Base-by-base conservation (phyloP, 2,888 invertebrate genomes). In the Flabesymbios commensalis region DNA sequence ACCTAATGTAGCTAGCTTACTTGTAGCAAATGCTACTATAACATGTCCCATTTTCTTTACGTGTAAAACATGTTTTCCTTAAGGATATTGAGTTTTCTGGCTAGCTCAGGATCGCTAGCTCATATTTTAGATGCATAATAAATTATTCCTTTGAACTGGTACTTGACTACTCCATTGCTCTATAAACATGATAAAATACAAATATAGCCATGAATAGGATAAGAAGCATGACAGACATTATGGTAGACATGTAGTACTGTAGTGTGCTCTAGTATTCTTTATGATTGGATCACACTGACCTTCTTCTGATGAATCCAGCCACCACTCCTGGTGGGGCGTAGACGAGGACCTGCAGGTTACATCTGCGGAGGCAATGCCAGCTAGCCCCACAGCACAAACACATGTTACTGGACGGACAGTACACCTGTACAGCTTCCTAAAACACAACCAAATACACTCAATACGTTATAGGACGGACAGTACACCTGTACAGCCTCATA, bases 401-500 rank as follows among this genome's bases (percentile, higher is more conserved):
- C n/a, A 51, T 59, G n/a, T 43, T 54, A 26, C 54, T 59, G 22
- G 42, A 29, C 1, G 70, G 70, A 48, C 56, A 57, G 58, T 59
- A 65, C 14, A 70, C 63, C 28, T 63, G 57, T 28, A 61, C 57
- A 29, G 65, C 65, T 47, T 69, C 68, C 68, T 69, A 57, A n/a
- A n/a, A n/a, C n/a, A n/a, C n/a, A n/a, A n/a, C n/a, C 17, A 41
- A 47, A 17, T 28, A 43, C 26, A 14, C 26, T 10, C 52, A 63
- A 70, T 17, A 51, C 57, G n/a, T 43, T 54, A 26, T 52, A 56
- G 22, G 42, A 29, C 1, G 70, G 70, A 48, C 56, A 57, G 58
- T 59, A 65, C 14, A 70, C 63, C 28, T 63, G 57, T 28, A 61
- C 57, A 29, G 65, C 65, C 51, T 69, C 68, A 67, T 69, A 57